A percentile compares a stretch with the other conserved stretches of the same genome.
These are phyloP conservation scores for Plusia festucae DNA, from an alignment of 2,888 invertebrate genomes.

Conservation along the genomic window DNA sequence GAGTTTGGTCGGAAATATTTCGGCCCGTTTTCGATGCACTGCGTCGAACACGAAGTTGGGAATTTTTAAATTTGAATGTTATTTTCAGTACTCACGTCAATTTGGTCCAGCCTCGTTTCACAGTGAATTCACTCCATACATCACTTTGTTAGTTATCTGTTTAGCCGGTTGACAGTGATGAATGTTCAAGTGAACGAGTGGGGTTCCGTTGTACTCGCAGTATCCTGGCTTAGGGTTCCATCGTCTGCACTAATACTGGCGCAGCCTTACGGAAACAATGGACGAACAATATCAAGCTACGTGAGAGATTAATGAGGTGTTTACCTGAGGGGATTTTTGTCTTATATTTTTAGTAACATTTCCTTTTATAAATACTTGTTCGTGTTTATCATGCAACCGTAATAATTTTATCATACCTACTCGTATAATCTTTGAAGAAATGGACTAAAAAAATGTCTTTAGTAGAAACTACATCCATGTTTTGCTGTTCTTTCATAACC, in stretches of 20 bases:
- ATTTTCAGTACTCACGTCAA: slow-evolving; percentile 61
- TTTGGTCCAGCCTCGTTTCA: slow-evolving; percentile 70
- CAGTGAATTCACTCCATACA: slow-evolving; percentile 79
- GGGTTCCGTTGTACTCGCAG: slow-evolving; percentile 60
- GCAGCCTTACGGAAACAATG: slow-evolving; percentile 63
- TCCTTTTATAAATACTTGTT: slow-evolving; percentile 25
- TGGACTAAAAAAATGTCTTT: too few relatives aligned
- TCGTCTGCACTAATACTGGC: slow-evolving; percentile 64
- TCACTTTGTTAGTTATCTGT: slow-evolving; percentile 83
- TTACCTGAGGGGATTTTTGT: slow-evolving; percentile 52
- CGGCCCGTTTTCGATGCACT: slow-evolving; percentile 22
- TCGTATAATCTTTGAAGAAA: too few relatives aligned
- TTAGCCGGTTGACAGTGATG: slow-evolving; percentile 79
- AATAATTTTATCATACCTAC: background rate
- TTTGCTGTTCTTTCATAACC: too few relatives aligned
- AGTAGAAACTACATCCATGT: too few relatives aligned
- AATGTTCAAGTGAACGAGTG: slow-evolving; percentile 74
- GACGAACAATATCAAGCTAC: slow-evolving; percentile 58
- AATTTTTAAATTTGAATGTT: slow-evolving; percentile 53
- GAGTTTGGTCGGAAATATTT: slow-evolving; percentile 14
- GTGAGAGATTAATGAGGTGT: slow-evolving; percentile 58
- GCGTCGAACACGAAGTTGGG: slow-evolving; percentile 13
- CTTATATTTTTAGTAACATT: slow-evolving; percentile 37
- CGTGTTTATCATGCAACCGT: background rate
- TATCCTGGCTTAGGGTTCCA: slow-evolving; percentile 61